These are phyloP conservation scores for Zapornia atra DNA, from an alignment of 2,113 vertebrate genomes.

Conservation along the genomic window DNA sequence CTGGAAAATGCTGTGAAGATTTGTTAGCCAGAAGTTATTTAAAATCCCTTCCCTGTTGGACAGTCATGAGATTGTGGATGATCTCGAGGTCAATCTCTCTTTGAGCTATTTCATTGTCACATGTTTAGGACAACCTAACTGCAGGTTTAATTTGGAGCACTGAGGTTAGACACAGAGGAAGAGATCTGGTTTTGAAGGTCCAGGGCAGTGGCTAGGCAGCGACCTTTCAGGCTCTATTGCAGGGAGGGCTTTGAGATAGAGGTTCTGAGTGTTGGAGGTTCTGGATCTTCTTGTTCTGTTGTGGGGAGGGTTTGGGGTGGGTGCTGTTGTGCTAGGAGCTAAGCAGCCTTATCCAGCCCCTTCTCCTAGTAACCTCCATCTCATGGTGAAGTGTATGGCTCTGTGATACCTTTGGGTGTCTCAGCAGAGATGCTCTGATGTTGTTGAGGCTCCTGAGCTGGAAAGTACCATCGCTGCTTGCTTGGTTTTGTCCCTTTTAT, in stretches of 20 bases:
- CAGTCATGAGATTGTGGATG: not conserved
- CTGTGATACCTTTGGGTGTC: rapidly evolving
- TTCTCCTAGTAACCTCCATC: not conserved
- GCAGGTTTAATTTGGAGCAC: not conserved
- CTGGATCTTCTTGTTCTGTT: not conserved
- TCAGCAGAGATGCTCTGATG: not conserved
- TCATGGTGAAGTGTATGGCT: rapidly evolving
- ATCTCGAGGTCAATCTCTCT: not conserved
- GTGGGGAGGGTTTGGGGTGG: not conserved
- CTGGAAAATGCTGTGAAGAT: not conserved
- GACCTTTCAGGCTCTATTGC: not conserved
- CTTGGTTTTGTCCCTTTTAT: not conserved
- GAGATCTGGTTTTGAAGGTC: not conserved
- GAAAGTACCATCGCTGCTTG: not conserved
- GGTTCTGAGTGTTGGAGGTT: not conserved
- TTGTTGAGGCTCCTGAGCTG: not conserved
- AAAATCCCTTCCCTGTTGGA: not conserved
- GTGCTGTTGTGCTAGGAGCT: not conserved
- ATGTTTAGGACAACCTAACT: not conserved
- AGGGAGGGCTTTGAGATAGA: not conserved
- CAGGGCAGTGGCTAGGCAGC: not conserved
- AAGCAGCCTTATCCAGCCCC: not conserved
- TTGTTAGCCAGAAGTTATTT: not conserved
- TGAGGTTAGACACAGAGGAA: rapidly evolving
- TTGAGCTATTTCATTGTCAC: not conserved